A percentile compares a stretch with the other conserved stretches of the same genome.
Evolutionary conservation across 2,113 vertebrate species (phyloP).

Genomic region (Bubo bubo): DNA sequence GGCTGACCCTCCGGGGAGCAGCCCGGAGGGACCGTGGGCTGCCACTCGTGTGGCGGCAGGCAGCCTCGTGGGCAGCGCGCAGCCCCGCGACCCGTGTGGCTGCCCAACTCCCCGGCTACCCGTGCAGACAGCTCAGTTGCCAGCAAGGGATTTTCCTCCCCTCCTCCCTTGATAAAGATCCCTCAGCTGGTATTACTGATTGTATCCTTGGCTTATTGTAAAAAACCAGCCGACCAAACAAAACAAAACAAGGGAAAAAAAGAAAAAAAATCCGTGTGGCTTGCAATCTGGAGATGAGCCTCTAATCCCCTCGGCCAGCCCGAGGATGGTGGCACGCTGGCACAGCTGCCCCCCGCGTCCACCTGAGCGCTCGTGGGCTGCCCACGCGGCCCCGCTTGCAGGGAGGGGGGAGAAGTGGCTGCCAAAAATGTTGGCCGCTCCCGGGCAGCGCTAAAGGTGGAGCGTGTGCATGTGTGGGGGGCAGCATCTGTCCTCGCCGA

Average conservation of each 20-base stretch:
- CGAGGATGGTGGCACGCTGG: constrained; percentile 40
- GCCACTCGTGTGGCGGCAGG: background rate
- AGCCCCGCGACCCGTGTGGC: background rate
- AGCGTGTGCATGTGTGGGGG: background rate
- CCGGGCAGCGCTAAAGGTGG: constrained; percentile 33
- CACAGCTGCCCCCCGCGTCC: background rate
- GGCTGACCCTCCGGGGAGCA: background rate
- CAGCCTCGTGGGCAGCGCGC: background rate
- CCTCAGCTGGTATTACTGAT: constrained; percentile 31
- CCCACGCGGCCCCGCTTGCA: background rate
- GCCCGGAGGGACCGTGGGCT: background rate
- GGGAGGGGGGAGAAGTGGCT: background rate
- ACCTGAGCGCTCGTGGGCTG: constrained; percentile 14
- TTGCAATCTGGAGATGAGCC: constrained; percentile 14
- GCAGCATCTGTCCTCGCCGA: background rate
- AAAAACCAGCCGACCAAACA: background rate
- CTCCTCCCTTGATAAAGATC: constrained; percentile 24
- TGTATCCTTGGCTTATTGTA: constrained; percentile 7
- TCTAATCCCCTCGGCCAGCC: background rate
- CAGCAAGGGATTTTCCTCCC: constrained; percentile 1
- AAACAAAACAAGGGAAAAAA: background rate
- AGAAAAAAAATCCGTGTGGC: background rate
- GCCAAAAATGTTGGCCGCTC: constrained; percentile 12
- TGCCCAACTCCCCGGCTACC: background rate
- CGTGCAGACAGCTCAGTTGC: background rate